Evolutionary conservation across 2,888 invertebrate genomes (phyloP), one percentile per base, ranked within the genome.

Genomic region (Dendrolimus houi): DNA sequence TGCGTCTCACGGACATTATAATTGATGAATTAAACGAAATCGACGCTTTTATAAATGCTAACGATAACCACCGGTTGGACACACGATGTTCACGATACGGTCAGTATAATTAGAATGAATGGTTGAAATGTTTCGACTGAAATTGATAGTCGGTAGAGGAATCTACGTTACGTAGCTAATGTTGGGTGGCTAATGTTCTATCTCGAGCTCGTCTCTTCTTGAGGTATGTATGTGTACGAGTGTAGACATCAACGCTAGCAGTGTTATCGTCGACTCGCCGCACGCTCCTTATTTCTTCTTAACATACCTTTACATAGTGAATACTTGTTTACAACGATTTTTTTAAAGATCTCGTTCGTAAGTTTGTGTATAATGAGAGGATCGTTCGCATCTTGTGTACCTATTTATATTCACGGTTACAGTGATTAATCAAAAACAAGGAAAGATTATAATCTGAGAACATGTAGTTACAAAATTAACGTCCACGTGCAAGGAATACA

Each of bases 1-100:
- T 74, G 71, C 13, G 52, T 64, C 54, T 58, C 61, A 47, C 47
- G 9, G 47, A 47, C 47, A 47, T 77, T 75, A 84, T 83, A 81
- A 86, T 83, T 85, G 85, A 86, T 87, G 81, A 83, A 87, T 80
- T 81, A 81, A 84, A 80, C 71, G 76, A 70, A 81, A 79, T 78
- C 77, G 73, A 81, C 71, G 72, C 71, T 77, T 83, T 83, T 84
- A 83, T 81, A 81, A 83, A 85, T 81, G 80, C 79, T 80, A 79
- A 83, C 78, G 83, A 81, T 84, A 83, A 83, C 80, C 75, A 73
- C 73, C 64, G 76, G 76, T 78, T 70, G 71, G 64, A 58, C 63
- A 64, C 62, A 60, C 66, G 79, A 80, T 79, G 74, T 63, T 64
- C 62, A 60, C 65, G 79, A 80, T 79, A 75, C 65, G 66, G 69